Evolutionary conservation across 2,797 vertebrate genomes (phyloP).

Genomic region (Morus bassanus): DNA sequence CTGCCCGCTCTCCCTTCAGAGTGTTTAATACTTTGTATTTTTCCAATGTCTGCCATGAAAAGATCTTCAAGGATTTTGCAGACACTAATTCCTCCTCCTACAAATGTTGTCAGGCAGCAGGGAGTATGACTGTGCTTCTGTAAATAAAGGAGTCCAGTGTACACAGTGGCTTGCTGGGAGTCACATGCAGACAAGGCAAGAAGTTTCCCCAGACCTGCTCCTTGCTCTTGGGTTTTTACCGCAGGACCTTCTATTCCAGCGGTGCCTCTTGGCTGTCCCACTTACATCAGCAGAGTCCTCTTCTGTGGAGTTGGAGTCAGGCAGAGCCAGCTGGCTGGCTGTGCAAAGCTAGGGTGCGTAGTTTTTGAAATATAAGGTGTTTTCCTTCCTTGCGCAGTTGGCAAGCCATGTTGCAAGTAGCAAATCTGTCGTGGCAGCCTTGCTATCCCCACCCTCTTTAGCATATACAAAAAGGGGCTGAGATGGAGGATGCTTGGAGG

Average conservation of each 20-base stretch:
- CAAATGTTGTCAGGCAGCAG: neutral
- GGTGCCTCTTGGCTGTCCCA: neutral
- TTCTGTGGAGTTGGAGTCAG: neutral
- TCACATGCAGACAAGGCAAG: neutral
- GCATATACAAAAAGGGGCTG: neutral
- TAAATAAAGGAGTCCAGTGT: neutral
- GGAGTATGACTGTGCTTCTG: neutral
- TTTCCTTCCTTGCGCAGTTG: neutral
- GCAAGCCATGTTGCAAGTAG: neutral
- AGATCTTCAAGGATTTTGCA: neutral
- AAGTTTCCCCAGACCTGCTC: neutral
- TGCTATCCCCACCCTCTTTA: neutral
- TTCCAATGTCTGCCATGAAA: neutral
- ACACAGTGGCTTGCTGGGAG: neutral
- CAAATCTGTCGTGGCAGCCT: neutral
- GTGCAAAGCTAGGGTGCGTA: neutral
- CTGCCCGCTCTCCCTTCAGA: neutral
- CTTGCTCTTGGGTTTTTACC: neutral
- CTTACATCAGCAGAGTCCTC: rapidly evolving
- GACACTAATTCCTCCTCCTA: neutral
- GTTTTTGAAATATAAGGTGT: neutral
- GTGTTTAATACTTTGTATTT: neutral
- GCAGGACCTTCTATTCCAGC: neutral
- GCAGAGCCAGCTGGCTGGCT: neutral
- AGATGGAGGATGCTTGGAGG: neutral